These are phyloP conservation scores for Neotragus pygmaeus DNA, from an alignment of 2,113 vertebrate species.

Conservation along the genomic window DNA sequence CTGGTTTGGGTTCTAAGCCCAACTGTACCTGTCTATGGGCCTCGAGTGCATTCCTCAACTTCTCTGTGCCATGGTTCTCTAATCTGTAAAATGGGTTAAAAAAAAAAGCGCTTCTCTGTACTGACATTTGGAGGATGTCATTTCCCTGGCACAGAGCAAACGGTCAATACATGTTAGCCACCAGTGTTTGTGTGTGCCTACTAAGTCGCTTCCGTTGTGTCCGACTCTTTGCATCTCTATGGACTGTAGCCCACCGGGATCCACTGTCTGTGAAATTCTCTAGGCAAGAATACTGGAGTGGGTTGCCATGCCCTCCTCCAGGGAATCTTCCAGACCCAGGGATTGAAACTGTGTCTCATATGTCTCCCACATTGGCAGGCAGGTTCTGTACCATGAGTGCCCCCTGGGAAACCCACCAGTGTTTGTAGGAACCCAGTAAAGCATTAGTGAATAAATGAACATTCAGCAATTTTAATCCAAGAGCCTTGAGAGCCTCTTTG, in stretches of 20 bases:
- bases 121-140: neutral
- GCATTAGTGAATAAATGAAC: neutral
- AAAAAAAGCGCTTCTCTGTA: neutral
- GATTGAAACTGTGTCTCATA: neutral
- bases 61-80: neutral
- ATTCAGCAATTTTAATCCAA: neutral
- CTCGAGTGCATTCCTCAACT: neutral
- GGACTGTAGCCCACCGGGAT: neutral
- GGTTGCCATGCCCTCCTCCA: neutral
- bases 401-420: neutral
- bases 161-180: fast-evolving
- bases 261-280: neutral
- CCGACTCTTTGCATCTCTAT: neutral
- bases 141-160: neutral
- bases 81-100: neutral
- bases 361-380: neutral
- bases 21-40: neutral
- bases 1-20: neutral
- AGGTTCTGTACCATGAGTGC: neutral
- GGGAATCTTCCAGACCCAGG: neutral
- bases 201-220: neutral
- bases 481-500: neutral
- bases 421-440: neutral
- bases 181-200: neutral
- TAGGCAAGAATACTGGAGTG: neutral